Evolutionary conservation across 1,140 invertebrate species (phyloP), one percentile per base, ranked within the genome.

Genomic region (Pseudomyrmex flavicornis): DNA sequence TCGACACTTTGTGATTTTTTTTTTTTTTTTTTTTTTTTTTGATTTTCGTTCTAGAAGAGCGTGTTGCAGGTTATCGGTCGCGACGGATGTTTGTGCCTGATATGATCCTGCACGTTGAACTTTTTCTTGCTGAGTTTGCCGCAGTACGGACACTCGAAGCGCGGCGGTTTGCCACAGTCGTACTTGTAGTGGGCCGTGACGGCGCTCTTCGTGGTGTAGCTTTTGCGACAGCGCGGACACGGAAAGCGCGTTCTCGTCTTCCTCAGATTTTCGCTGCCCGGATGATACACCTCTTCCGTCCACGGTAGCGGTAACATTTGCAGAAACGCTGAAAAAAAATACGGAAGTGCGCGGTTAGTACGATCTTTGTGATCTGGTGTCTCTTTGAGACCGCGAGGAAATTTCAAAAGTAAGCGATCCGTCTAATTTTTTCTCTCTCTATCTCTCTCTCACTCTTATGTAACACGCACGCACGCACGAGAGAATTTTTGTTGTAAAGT

Each of bases 141-240:
- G 84, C 94, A 95, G 66, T 94, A 93, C 0, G 91, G 93, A 69
- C 94, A 95, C 59, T 93, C 91, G 85, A 95, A 95, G 15, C 93
- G 89, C 3, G 94, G 94, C 22, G 93, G 91, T 63, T 94, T 92
- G n/a, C 94, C 93, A 89, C 91, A 93, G 50, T 93, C 93, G 66
- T 96, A 96, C 75, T 95, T 95, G 88, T 95, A 94, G 91, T 97
- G 96, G 1, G 95, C 92, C 54, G 94, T 95, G 2, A 96, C 91
- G 2, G 95, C 95, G 52, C 95, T 95, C 85, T 95, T 96, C 22
- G 95, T 95, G 46, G 95, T 95, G 90, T 96, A 96, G 68, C 93
- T 94, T 83, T 95, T 95, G 50, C 94, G 94, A 77, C 96, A 96
- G 9, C 93, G 93, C 75, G 93, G 95, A 92, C 95, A 96, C 22